These are phyloP conservation scores for Schizopygopsis malacanthus DNA, from an alignment of 2,797 vertebrate species.

Conservation along the genomic window DNA sequence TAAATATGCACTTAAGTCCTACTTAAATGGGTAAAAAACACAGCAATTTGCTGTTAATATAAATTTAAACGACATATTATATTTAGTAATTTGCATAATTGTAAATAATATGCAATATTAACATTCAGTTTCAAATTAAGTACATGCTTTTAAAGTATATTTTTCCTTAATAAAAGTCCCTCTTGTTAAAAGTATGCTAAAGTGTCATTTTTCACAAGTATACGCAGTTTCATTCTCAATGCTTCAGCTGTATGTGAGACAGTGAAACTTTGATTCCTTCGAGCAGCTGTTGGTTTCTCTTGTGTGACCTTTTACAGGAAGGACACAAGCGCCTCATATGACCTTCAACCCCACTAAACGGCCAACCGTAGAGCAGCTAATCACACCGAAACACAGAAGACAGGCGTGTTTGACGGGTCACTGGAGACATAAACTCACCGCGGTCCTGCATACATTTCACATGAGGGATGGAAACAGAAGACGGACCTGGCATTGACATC, in stretches of 20 bases:
- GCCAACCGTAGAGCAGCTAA: slow-evolving; percentile 45
- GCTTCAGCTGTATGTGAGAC: not conserved
- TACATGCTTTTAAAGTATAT: not conserved
- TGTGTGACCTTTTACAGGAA: slow-evolving; percentile 28
- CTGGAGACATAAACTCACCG: slow-evolving; percentile 31
- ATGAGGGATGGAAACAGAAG: not conserved
- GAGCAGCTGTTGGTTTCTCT: slow-evolving; percentile 21
- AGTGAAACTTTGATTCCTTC: slow-evolving; percentile 12
- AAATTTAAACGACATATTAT: not conserved
- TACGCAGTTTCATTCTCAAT: not conserved
- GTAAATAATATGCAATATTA: too few species aligned
- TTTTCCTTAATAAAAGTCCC: not conserved
- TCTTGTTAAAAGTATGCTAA: not conserved
- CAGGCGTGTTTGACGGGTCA: slow-evolving; percentile 47
- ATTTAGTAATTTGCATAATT: not conserved
- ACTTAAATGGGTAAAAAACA: not conserved
- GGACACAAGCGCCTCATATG: slow-evolving; percentile 33
- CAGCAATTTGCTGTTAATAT: not conserved
- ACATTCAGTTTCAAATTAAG: not conserved
- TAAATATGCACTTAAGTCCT: not conserved
- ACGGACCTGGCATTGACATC: not conserved
- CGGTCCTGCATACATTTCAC: not conserved
- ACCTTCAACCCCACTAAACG: slow-evolving; percentile 43
- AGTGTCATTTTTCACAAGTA: not conserved
- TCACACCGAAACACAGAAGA: slow-evolving; percentile 22